These are phyloP conservation scores for Gouania willdenowi DNA, from an alignment of 2,797 vertebrate genomes.

Conservation along the genomic window DNA sequence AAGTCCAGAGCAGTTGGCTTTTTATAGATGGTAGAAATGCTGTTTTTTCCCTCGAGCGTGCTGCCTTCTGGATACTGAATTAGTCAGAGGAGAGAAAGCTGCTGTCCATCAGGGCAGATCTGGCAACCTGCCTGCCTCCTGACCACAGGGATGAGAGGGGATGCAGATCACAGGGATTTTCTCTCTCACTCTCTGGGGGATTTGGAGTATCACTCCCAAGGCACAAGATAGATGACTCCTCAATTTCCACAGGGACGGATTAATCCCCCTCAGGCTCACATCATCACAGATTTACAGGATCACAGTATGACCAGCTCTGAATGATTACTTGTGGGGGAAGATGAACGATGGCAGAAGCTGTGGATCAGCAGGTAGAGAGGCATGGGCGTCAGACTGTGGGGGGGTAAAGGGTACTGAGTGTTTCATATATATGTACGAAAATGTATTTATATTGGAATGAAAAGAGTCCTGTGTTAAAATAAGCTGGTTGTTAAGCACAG, in stretches of 20 bases:
- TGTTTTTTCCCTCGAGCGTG: too few relatives aligned
- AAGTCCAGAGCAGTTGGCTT: too few relatives aligned
- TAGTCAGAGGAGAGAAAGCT: neutral
- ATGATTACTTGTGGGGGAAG: too few relatives aligned
- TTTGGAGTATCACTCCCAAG: slow-evolving; percentile 30
- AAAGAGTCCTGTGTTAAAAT: too few relatives aligned
- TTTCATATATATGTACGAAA: too few relatives aligned
- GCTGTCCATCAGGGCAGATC: slow-evolving; percentile 9
- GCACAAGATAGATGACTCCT: slow-evolving; percentile 40
- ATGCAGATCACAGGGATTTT: slow-evolving; percentile 31
- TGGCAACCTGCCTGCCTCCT: slow-evolving; percentile 7
- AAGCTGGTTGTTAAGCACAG: too few relatives aligned
- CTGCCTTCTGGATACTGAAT: neutral
- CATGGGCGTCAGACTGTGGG: too few relatives aligned
- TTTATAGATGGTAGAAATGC: too few relatives aligned
- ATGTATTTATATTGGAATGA: too few relatives aligned
- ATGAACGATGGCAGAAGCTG: neutral
- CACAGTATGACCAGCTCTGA: too few relatives aligned
- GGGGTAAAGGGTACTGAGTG: too few relatives aligned
- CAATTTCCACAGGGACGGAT: slow-evolving; percentile 29
- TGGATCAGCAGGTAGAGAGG: slow-evolving; percentile 2
- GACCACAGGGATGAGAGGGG: slow-evolving; percentile 18
- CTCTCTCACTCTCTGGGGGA: slow-evolving; percentile 37
- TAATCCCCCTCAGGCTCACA: slow-evolving; percentile 34
- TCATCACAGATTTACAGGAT: slow-evolving; percentile 11